Percentiles rank a stretch among this genome's conserved stretches.
Conservation (phyloP, 2,797 vertebrate genomes). For the Scolopax rusticola region DNA sequence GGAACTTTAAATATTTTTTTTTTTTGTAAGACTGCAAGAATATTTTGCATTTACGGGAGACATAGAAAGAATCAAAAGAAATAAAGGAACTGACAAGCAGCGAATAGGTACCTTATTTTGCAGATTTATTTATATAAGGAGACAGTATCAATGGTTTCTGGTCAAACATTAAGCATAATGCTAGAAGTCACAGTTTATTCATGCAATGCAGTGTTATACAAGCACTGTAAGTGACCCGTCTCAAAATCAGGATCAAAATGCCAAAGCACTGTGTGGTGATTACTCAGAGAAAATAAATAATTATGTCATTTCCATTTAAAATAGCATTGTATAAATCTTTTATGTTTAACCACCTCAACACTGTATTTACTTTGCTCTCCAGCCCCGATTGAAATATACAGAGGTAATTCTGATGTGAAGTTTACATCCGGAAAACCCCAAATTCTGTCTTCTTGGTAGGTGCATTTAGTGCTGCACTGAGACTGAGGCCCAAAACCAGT, state of each 20-base stretch:
- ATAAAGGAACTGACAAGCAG: not conserved
- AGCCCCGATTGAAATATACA: not conserved
- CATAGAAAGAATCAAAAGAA: not conserved
- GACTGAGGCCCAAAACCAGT: slow-evolving; percentile 92
- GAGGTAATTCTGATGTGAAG: not conserved
- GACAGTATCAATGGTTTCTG: not conserved
- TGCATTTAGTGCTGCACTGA: slow-evolving; percentile 93
- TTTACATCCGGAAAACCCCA: slow-evolving; percentile 94
- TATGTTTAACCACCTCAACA: not conserved
- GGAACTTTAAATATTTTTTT: not conserved
- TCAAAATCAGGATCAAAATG: not conserved
- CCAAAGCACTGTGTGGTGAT: not conserved
- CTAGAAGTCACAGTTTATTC: not conserved
- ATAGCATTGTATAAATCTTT: not conserved
- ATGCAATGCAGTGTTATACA: not conserved
- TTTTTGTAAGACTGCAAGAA: not conserved
- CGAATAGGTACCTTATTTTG: not conserved
- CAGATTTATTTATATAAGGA: not conserved
- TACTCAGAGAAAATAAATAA: not conserved
- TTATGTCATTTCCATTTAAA: not conserved
- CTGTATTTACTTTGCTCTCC: not conserved
- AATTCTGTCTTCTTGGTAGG: slow-evolving; percentile 90
- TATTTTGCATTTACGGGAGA: not conserved
- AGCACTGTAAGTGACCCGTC: not conserved
- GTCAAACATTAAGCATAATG: not conserved